Percentiles rank a stretch among this genome's conserved stretches.
phyloP scores from a whole-genome alignment of 2,888 invertebrate species.

The Graphium colonna region DNA sequence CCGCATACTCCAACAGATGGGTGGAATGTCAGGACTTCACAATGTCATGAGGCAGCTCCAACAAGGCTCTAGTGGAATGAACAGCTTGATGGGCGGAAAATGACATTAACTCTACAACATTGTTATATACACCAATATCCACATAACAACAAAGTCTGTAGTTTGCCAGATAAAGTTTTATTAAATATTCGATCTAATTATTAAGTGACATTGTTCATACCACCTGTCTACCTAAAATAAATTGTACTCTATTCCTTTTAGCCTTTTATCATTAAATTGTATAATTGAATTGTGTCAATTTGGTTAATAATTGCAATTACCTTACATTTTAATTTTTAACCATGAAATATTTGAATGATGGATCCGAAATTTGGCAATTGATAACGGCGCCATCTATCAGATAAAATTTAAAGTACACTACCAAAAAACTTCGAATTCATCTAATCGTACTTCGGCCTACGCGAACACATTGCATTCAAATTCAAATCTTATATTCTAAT shows the following conservation, averaged over 20 bases:
- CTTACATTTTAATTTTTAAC: too few species aligned
- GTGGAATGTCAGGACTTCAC: slow-evolving; percentile 97
- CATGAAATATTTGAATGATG: too few species aligned
- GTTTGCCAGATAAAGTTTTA: slow-evolving; percentile 14
- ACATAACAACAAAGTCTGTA: slow-evolving; percentile 8
- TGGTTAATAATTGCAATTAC: too few species aligned
- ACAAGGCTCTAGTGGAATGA: slow-evolving; percentile 82
- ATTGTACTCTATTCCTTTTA: not conserved
- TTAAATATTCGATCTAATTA: slow-evolving; percentile 6
- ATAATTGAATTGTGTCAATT: too few species aligned
- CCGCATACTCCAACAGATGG: slow-evolving; percentile 97
- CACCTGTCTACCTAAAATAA: not conserved
- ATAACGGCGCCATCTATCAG: too few species aligned
- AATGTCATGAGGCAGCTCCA: slow-evolving; percentile 98
- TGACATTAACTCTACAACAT: slow-evolving; percentile 46
- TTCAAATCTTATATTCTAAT: too few species aligned
- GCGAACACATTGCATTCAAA: too few species aligned
- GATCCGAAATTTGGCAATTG: too few species aligned
- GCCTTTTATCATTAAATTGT: too few species aligned
- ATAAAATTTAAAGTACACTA: too few species aligned
- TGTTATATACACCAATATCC: slow-evolving; percentile 28
- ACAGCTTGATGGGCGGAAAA: slow-evolving; percentile 82
- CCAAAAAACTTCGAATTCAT: too few species aligned
- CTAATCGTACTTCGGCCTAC: too few species aligned
- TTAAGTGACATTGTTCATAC: not conserved